Evolutionary conservation across 2,113 vertebrate genomes (phyloP).

Genomic region (Paramormyrops kingsleyae): DNA sequence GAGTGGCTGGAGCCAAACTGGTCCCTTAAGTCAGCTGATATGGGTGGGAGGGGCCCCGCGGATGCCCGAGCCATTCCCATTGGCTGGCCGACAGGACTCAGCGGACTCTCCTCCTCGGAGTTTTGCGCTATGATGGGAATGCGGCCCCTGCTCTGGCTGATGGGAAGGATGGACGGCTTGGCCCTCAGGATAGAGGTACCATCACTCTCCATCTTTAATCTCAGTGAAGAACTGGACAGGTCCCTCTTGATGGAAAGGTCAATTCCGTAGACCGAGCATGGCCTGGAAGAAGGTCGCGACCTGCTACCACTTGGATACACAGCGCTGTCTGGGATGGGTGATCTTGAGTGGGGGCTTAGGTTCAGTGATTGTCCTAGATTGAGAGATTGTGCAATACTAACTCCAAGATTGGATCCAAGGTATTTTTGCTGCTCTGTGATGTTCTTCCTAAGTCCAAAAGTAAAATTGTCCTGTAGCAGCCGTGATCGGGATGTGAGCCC

Average conservation of each 20-base stretch:
- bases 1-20: slow-evolving; percentile 98
- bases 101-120: slow-evolving; percentile 94
- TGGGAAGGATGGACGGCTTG: slow-evolving; percentile 94
- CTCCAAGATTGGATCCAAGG: slow-evolving; percentile 72
- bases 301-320: slow-evolving; percentile 86
- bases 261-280: slow-evolving; percentile 90
- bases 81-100: slow-evolving; percentile 95
- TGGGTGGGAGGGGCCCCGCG: slow-evolving; percentile 91
- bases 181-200: slow-evolving; percentile 81
- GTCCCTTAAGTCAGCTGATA: slow-evolving; percentile 94
- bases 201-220: slow-evolving; percentile 86
- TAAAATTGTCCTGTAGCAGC: slow-evolving; percentile 90
- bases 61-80: slow-evolving; percentile 98
- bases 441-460: slow-evolving; percentile 93
- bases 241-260: slow-evolving; percentile 93
- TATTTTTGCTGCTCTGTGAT: slow-evolving; percentile 96
- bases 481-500: slow-evolving; percentile 80
- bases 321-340: slow-evolving; percentile 70
- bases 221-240: slow-evolving; percentile 86
- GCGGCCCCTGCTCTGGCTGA: slow-evolving; percentile 90
- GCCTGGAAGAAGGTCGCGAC: slow-evolving; percentile 89
- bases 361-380: slow-evolving; percentile 69
- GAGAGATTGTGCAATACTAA: slow-evolving; percentile 78
- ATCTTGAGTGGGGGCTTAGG: slow-evolving; percentile 62
- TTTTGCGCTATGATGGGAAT: slow-evolving; percentile 97